Percentiles rank a stretch among this genome's conserved stretches.
phyloP scores from a whole-genome alignment of 2,888 invertebrate species.

The Graphium colonna region DNA sequence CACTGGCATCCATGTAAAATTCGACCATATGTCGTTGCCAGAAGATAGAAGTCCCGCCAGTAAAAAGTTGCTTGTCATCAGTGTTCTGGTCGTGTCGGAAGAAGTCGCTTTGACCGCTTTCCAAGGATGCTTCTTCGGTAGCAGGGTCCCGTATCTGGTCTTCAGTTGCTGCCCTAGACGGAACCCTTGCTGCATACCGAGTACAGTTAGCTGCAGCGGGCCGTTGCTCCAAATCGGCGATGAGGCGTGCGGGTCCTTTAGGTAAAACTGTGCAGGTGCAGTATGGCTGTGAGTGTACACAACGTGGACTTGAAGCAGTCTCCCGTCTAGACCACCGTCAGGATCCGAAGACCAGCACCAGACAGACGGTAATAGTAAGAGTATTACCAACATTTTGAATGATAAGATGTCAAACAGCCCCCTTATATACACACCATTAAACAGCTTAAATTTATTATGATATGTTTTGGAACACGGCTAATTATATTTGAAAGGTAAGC shows the following conservation, averaged over 20 bases:
- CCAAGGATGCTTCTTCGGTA: constrained; percentile 21
- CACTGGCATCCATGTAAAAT: constrained; percentile 25
- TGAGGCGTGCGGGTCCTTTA: constrained; percentile 21
- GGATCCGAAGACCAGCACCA: neutral
- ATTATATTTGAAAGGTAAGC: no score
- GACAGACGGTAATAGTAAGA: constrained; percentile 1
- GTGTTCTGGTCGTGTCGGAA: constrained; percentile 17
- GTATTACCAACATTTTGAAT: constrained; percentile 3
- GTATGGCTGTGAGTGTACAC: constrained; percentile 24
- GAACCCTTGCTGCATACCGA: constrained; percentile 24
- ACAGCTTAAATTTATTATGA: no score
- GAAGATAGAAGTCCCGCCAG: constrained; percentile 25
- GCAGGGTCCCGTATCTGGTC: constrained; percentile 18
- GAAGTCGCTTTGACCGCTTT: constrained; percentile 20
- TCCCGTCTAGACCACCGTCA: neutral
- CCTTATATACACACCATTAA: no score
- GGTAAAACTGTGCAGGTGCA: constrained; percentile 21
- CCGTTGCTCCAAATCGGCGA: constrained; percentile 24
- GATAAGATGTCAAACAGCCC: no score
- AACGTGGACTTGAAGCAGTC: constrained; percentile 23
- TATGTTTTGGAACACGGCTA: no score
- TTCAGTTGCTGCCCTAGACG: constrained; percentile 21
- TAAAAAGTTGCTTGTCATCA: constrained; percentile 25
- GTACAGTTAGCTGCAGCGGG: constrained; percentile 22
- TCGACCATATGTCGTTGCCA: constrained; percentile 17